Conservation (phyloP, 2,888 invertebrate species). For the Melieria omissa region DNA sequence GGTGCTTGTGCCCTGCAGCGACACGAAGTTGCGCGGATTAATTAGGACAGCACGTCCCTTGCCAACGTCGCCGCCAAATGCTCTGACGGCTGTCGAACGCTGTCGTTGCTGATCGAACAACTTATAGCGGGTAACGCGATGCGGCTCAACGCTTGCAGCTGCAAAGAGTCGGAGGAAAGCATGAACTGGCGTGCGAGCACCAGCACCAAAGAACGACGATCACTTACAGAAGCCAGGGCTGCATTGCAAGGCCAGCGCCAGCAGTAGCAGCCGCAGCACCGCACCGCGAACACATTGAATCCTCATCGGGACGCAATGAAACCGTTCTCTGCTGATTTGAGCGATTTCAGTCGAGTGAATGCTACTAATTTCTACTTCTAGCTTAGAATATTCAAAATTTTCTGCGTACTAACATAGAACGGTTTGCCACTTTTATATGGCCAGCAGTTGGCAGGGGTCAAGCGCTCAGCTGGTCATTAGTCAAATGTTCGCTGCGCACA, state of each 20-base stretch:
- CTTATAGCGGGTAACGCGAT: background rate
- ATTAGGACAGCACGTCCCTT: background rate
- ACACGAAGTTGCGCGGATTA: background rate
- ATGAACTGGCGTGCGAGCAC: background rate
- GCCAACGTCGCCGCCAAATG: background rate
- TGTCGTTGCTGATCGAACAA: constrained; percentile 6
- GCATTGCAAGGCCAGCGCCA: constrained; percentile 6
- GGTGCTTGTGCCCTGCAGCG: constrained; percentile 15
- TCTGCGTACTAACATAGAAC: background rate
- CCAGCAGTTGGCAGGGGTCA: background rate
- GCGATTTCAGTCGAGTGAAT: too few relatives aligned
- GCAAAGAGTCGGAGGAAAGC: background rate
- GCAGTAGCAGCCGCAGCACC: background rate
- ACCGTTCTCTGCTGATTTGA: too few relatives aligned
- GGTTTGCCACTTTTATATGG: background rate
- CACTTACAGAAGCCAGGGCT: too few relatives aligned
- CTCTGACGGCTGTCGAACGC: background rate
- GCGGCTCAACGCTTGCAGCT: background rate
- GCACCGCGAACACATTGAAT: background rate
- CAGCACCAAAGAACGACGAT: too few relatives aligned
- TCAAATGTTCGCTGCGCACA: background rate
- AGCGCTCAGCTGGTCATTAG: background rate
- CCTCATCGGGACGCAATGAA: too few relatives aligned
- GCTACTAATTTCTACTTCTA: background rate
- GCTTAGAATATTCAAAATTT: background rate